Evolutionary conservation across 2,888 invertebrate genomes (phyloP).

Genomic region (Timema cristinae): DNA sequence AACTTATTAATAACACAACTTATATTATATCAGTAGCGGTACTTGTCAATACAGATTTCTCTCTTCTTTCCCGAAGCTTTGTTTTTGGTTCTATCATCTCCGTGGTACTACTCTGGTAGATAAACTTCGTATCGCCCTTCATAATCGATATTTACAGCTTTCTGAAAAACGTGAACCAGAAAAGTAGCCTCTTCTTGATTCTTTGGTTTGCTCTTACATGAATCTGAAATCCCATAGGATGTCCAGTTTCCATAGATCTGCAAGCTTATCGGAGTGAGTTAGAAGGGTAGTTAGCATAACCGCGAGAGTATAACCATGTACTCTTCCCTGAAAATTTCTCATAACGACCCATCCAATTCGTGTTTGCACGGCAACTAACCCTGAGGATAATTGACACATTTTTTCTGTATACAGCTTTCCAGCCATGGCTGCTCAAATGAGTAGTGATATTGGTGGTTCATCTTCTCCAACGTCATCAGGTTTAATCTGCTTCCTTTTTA

Average conservation of each 20-base stretch:
- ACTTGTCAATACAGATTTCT: too few species aligned
- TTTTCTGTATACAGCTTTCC: background rate
- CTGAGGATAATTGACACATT: background rate
- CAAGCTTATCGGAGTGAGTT: background rate
- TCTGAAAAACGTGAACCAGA: background rate
- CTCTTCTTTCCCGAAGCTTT: background rate
- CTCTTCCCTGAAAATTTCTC: background rate
- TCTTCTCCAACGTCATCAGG: too few species aligned
- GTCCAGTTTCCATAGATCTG: background rate
- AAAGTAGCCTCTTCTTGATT: background rate
- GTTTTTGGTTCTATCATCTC: background rate
- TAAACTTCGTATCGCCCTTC: conserved; percentile 2
- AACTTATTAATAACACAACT: too few species aligned
- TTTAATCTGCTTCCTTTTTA: too few species aligned
- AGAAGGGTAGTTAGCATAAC: background rate
- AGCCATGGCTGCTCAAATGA: background rate
- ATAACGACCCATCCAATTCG: background rate
- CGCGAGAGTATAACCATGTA: background rate
- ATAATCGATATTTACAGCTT: background rate
- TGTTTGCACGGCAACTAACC: background rate
- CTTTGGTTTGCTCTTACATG: background rate
- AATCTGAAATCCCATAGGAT: background rate
- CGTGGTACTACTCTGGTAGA: background rate
- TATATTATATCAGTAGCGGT: too few species aligned
- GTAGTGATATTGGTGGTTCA: too few species aligned